phyloP scores from a whole-genome alignment of 2,888 invertebrate species.

The Gymnosoma rotundatum region DNA sequence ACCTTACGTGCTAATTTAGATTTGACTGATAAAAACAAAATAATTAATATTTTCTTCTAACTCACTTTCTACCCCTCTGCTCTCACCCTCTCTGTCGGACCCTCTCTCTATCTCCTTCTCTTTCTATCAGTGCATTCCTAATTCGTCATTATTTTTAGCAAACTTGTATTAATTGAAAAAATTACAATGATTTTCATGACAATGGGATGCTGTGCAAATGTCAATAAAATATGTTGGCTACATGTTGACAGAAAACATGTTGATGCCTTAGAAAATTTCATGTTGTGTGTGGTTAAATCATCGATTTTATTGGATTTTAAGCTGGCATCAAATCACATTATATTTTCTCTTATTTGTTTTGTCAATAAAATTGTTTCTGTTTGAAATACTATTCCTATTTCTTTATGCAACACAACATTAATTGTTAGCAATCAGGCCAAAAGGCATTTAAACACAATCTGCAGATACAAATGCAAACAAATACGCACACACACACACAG shows the following conservation, averaged over 20 bases:
- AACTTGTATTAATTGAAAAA: not conserved
- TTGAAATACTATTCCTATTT: too few relatives aligned
- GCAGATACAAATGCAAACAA: conserved; percentile 6
- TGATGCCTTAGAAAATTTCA: not conserved
- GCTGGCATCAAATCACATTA: not conserved
- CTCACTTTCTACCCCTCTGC: too few relatives aligned
- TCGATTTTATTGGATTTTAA: not conserved
- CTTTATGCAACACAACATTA: conserved; percentile 76
- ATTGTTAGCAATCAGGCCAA: conserved; percentile 74
- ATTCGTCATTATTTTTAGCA: not conserved
- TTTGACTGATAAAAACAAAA: too few relatives aligned
- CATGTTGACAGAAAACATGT: not conserved
- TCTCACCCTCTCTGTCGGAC: too few relatives aligned
- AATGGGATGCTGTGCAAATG: not conserved
- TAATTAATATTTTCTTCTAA: too few relatives aligned
- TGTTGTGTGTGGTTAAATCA: not conserved
- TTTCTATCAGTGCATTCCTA: too few relatives aligned
- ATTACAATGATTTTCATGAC: not conserved
- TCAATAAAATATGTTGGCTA: not conserved
- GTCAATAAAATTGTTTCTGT: too few relatives aligned
- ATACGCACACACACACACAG: not conserved
- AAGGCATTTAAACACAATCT: conserved; percentile 53
- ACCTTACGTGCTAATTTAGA: too few relatives aligned
- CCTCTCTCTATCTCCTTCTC: too few relatives aligned
- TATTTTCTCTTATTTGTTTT: not conserved